phyloP scores from a whole-genome alignment of 2,113 vertebrate species.

The Tenebrosternarchus preto region DNA sequence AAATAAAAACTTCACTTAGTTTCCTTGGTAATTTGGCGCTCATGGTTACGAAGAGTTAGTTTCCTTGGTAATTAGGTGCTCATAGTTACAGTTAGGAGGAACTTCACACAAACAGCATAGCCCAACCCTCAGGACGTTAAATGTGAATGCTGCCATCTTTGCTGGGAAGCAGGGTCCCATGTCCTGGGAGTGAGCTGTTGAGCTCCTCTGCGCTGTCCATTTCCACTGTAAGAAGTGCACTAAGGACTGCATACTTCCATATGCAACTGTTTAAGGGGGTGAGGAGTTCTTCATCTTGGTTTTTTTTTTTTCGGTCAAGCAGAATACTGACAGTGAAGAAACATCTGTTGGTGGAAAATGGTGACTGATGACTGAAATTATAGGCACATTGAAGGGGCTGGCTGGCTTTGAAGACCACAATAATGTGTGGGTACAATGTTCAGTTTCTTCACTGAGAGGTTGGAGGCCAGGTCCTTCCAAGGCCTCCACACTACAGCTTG shows the following conservation, averaged over 20 bases:
- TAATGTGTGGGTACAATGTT: conserved; percentile 59
- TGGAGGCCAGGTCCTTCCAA: neutral
- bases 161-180: conserved; percentile 5
- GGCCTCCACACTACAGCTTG: neutral
- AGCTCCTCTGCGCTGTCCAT: conserved; percentile 22
- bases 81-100: no score
- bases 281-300: conserved; percentile 68
- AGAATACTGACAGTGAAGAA: conserved; percentile 71
- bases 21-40: no score
- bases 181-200: conserved; percentile 10
- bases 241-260: conserved; percentile 59
- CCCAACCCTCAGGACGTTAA: neutral
- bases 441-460: conserved; percentile 26
- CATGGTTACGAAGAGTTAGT: no score
- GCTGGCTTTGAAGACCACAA: conserved; percentile 63
- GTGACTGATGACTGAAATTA: conserved; percentile 77
- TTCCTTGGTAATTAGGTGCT: no score
- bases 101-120: no score
- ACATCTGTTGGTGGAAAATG: conserved; percentile 78
- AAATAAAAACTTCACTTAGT: no score
- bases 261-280: conserved; percentile 68
- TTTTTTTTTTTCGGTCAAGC: conserved; percentile 54
- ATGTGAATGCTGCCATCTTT: neutral
- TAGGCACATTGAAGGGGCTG: conserved; percentile 62
- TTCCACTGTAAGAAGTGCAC: conserved; percentile 45